Conservation (phyloP, 2,888 invertebrate species). For the Monochamus alternatus region DNA sequence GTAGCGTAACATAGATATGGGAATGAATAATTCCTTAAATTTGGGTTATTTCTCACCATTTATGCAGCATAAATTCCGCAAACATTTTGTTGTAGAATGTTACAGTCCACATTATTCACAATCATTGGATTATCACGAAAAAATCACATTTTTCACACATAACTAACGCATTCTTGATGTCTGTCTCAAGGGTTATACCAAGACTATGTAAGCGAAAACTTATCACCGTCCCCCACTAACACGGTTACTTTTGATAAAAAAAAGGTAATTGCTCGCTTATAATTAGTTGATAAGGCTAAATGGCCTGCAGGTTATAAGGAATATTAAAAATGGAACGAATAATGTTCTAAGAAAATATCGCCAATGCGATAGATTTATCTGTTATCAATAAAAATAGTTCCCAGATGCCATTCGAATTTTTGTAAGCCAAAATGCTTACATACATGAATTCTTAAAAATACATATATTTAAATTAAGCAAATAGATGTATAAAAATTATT, state of each 20-base stretch:
- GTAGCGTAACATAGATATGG: too few species aligned
- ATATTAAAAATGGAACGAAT: slow-evolving; percentile 12
- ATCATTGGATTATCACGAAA: not conserved
- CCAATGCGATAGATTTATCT: not conserved
- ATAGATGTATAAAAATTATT: too few species aligned
- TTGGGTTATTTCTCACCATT: slow-evolving; percentile 14
- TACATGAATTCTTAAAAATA: too few species aligned
- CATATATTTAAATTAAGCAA: too few species aligned
- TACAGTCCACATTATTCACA: slow-evolving; percentile 30
- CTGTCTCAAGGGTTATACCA: not conserved
- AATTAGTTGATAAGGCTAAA: slow-evolving; percentile 17
- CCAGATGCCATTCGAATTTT: not conserved
- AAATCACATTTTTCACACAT: slow-evolving; percentile 2
- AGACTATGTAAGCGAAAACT: not conserved
- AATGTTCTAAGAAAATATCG: not conserved
- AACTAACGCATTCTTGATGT: slow-evolving; percentile 17
- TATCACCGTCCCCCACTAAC: slow-evolving; percentile 22
- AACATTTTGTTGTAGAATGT: slow-evolving; percentile 25
- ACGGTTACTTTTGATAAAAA: slow-evolving; percentile 18
- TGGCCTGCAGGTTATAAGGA: slow-evolving; percentile 1
- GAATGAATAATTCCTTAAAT: not conserved
- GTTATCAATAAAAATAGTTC: not conserved
- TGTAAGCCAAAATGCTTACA: too few species aligned
- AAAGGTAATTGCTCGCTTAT: slow-evolving; percentile 14
- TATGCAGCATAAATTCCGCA: slow-evolving; percentile 20